Evolutionary conservation across 2,797 vertebrate species (phyloP), one percentile per base, ranked within the genome.

Genomic region (Smutsia temminckii): DNA sequence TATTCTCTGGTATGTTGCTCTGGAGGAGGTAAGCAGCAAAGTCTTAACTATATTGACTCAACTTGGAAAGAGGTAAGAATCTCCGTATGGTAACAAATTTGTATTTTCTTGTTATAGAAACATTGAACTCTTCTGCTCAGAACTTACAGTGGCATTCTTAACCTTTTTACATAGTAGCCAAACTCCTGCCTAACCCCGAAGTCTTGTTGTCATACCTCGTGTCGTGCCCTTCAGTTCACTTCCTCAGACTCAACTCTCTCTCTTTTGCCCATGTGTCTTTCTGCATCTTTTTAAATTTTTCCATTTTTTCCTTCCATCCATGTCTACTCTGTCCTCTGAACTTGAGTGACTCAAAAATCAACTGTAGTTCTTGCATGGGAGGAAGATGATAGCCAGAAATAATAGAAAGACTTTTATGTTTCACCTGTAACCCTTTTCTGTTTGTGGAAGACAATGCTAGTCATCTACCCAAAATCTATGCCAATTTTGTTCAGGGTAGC

Each of bases 31-130:
- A 89, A 94, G 89, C 94, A 85, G 53, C 63, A 78, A 97, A 96
- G 86, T 96, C 95, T 96, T 97, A 96, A 97, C 93, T 96, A 49
- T 96, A 96, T 95, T 96, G 96, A 96, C 95, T 97, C 91, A 96
- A 94, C 95, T 96, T 96, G 95, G 95, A 98, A 96, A 79, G 80
- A 97, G 86, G 97, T 96, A 95, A 94, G 95, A 96, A 96, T 89
- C 96, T 97, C 91, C 88, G 86, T 97, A 59, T 96, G 94, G 96
- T 80, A 97, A 94, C 95, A 97, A 96, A 95, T 96, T 93, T 49
- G 83, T 93, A 89, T 96, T 95, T 97, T 97, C 96, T 93, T 90
- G 63, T 95, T 89, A 89, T 57, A 96, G 93, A 97, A 97, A 95
- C 92, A 89, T 66, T 95, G 91, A 57, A 74, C n/a, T 95, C 59